These are phyloP conservation scores for Siniperca chuatsi DNA, from an alignment of 2,113 vertebrate genomes.

Conservation along the genomic window DNA sequence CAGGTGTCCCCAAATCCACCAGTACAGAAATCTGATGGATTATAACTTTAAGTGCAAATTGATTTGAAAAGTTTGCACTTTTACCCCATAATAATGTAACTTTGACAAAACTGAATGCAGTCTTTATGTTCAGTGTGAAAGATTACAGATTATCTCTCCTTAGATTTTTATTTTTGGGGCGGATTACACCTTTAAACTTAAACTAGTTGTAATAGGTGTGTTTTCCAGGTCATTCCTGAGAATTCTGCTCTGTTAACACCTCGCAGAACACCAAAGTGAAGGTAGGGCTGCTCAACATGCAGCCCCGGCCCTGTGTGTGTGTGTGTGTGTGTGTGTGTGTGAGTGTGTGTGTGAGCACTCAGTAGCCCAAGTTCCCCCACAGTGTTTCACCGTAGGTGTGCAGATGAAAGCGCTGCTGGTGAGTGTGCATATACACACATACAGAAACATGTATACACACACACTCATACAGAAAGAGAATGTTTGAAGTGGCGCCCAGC, in stretches of 20 bases:
- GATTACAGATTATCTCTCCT: too few species aligned
- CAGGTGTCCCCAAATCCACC: too few species aligned
- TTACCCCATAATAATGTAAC: too few species aligned
- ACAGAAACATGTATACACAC: slow-evolving; percentile 18
- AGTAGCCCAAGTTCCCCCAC: slow-evolving; percentile 55
- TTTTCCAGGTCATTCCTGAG: slow-evolving; percentile 21
- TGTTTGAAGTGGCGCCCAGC: slow-evolving; percentile 76
- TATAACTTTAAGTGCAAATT: too few species aligned
- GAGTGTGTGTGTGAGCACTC: slow-evolving; percentile 40
- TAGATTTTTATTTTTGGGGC: not conserved
- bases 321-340: not conserved
- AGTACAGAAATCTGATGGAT: too few species aligned
- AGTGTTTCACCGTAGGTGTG: slow-evolving; percentile 72
- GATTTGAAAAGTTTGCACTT: too few species aligned
- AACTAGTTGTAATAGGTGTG: not conserved
- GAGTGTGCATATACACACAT: slow-evolving; percentile 42
- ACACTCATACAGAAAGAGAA: slow-evolving; percentile 18
- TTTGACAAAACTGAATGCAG: too few species aligned
- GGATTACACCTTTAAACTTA: not conserved
- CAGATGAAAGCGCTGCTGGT: slow-evolving; percentile 76
- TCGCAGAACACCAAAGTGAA: slow-evolving; percentile 14
- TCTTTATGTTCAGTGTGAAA: too few species aligned
- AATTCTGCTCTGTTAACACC: slow-evolving; percentile 34
- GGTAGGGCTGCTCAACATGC: slow-evolving; percentile 60
- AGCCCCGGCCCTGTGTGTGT: slow-evolving; percentile 37